phyloP scores from a whole-genome alignment of 2,797 vertebrate genomes.

The Sebastes iracundus region DNA sequence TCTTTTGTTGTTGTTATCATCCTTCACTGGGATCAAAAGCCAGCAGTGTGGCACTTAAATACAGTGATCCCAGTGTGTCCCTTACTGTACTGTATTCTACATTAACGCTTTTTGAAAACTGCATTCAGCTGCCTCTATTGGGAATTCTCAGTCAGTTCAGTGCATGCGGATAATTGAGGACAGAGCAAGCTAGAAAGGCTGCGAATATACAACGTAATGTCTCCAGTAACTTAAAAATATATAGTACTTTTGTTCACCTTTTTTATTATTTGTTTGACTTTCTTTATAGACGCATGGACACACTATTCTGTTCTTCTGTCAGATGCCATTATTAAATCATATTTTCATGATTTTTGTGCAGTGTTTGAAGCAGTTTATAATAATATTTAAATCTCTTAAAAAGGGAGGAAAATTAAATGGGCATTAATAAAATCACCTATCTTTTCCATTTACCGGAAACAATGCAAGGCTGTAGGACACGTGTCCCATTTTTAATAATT shows the following conservation, averaged over 20 bases:
- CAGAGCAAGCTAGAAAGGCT: background rate
- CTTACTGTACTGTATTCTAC: constrained; percentile 14
- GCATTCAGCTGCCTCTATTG: constrained; percentile 26
- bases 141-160: constrained; percentile 8
- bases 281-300: background rate
- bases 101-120: constrained; percentile 25
- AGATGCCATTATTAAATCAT: background rate
- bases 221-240: background rate
- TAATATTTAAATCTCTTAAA: background rate
- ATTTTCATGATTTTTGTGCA: background rate
- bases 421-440: background rate
- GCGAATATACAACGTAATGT: background rate
- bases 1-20: background rate
- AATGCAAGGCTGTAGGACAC: background rate
- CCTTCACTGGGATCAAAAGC: background rate
- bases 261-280: background rate
- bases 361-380: background rate
- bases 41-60: constrained; percentile 10
- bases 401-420: background rate
- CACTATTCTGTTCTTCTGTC: background rate
- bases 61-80: constrained; percentile 14
- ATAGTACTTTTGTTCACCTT: background rate
- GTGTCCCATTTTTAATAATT: background rate
- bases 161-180: background rate
- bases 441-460: background rate